A percentile compares a stretch with the other conserved stretches of the same genome.
Conservation (phyloP, 2,888 invertebrate genomes). For the Laothoe populi region DNA sequence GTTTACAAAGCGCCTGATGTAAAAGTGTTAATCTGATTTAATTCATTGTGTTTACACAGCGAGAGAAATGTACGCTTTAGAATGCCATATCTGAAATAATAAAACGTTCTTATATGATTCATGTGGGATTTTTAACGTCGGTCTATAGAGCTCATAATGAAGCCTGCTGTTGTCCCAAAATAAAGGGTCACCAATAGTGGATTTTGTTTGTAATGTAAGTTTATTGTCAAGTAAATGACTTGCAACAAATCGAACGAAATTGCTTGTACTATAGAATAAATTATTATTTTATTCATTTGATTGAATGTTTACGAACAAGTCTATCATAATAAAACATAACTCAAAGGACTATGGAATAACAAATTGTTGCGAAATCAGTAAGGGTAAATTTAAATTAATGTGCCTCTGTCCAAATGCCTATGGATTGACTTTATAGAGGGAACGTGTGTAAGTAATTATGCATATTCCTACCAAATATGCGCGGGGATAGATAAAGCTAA, state of each 20-base stretch:
- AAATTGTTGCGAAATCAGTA: conserved; percentile 45
- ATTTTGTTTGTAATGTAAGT: conserved; percentile 42
- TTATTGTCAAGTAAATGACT: conserved; percentile 54
- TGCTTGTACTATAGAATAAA: background rate
- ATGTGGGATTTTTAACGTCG: conserved; percentile 15
- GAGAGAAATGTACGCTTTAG: conserved; percentile 66
- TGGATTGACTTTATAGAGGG: conserved; percentile 60
- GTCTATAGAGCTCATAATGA: background rate
- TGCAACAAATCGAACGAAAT: conserved; percentile 31
- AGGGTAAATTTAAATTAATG: conserved; percentile 59
- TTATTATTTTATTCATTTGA: background rate
- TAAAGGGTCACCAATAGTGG: conserved; percentile 51
- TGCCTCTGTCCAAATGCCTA: conserved; percentile 58
- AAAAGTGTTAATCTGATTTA: conserved; percentile 83
- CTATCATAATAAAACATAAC: background rate
- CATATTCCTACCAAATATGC: conserved; percentile 47
- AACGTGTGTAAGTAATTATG: conserved; percentile 64
- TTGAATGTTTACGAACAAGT: background rate
- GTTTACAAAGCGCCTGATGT: conserved; percentile 69
- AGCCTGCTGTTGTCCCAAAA: conserved; percentile 35
- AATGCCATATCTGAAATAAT: conserved; percentile 23
- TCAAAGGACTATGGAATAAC: background rate
- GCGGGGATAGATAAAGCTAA: conserved; percentile 35
- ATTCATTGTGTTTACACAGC: conserved; percentile 76
- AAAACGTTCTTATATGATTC: conserved; percentile 23